These are phyloP conservation scores for Cephalopachus bancanus DNA, from an alignment of 2,797 vertebrate genomes.

Conservation along the genomic window DNA sequence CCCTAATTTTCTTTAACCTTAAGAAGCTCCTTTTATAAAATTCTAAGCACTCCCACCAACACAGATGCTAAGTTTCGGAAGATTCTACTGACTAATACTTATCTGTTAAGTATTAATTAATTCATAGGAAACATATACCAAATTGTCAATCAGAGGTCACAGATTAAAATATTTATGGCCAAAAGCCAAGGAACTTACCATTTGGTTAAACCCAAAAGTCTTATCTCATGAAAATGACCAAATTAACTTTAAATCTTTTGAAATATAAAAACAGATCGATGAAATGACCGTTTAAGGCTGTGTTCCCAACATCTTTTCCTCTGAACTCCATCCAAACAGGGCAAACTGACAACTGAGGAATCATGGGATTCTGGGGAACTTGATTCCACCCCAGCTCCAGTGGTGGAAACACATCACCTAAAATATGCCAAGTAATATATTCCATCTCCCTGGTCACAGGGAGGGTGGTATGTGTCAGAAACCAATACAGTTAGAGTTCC, in stretches of 20 bases:
- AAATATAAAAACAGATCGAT: not conserved
- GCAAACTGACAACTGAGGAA: not conserved
- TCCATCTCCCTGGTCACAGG: not conserved
- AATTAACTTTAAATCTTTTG: slow-evolving; percentile 46
- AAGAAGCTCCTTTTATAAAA: slow-evolving; percentile 59
- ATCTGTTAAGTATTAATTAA: slow-evolving; percentile 47
- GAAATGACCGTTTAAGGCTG: not conserved
- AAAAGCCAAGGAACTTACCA: slow-evolving; percentile 46
- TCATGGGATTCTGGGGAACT: not conserved
- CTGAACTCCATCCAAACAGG: not conserved
- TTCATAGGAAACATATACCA: not conserved
- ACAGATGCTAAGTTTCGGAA: slow-evolving; percentile 24
- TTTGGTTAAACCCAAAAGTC: slow-evolving; percentile 49
- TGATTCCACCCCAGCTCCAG: not conserved
- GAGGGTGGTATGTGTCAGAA: not conserved
- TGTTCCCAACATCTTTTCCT: not conserved
- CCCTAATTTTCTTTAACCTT: not conserved
- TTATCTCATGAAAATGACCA: slow-evolving; percentile 45
- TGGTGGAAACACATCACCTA: not conserved
- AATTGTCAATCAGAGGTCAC: slow-evolving; percentile 50
- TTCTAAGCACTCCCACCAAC: not conserved
- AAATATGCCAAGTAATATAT: not conserved
- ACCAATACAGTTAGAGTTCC: not conserved
- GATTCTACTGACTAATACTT: not conserved
- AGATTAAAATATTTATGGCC: slow-evolving; percentile 52